A percentile compares a stretch with the other conserved stretches of the same genome.
Evolutionary conservation across 2,797 vertebrate species (phyloP).

Genomic region (Aldrovandia affinis): DNA sequence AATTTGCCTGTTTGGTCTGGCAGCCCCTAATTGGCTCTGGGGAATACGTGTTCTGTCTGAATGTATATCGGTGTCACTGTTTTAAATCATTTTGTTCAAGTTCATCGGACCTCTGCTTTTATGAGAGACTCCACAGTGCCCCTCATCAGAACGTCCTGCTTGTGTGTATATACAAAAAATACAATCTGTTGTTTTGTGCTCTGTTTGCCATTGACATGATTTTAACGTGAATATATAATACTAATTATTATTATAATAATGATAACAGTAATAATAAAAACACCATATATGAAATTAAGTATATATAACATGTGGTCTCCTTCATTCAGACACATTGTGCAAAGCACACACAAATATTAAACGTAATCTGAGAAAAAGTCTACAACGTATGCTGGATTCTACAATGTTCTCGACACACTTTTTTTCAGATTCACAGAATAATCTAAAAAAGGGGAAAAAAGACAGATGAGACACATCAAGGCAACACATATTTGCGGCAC

Average conservation of each 20-base stretch:
- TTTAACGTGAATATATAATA: not conserved
- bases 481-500: too few species aligned
- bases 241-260: not conserved
- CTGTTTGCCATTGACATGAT: not conserved
- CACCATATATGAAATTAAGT: not conserved
- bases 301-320: not conserved
- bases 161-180: not conserved
- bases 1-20: too few species aligned
- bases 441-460: too few species aligned
- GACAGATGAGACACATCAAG: too few species aligned
- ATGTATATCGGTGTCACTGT: constrained; percentile 2
- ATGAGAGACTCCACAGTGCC: not conserved
- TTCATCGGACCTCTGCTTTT: not conserved
- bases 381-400: too few species aligned
- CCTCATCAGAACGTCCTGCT: not conserved
- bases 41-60: not conserved
- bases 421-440: too few species aligned
- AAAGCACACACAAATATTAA: not conserved
- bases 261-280: not conserved
- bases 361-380: too few species aligned
- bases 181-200: not conserved
- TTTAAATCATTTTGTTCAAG: not conserved
- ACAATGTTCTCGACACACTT: too few species aligned
- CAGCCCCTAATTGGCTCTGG: too few species aligned
- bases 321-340: not conserved